These are phyloP conservation scores for Xylocopa sonorina DNA, from an alignment of 1,140 invertebrate species.

Conservation along the genomic window DNA sequence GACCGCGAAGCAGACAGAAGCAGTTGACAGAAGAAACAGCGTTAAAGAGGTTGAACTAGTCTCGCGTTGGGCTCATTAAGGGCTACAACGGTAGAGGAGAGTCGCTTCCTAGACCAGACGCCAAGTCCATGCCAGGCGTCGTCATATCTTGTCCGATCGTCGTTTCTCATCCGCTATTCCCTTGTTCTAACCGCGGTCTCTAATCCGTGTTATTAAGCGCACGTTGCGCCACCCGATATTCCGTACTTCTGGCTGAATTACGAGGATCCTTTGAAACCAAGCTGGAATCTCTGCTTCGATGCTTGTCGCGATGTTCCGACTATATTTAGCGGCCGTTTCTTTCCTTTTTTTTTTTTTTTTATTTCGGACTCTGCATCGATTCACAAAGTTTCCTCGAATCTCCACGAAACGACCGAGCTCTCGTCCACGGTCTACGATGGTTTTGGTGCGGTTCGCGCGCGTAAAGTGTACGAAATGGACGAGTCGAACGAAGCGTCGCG, in stretches of 20 bases:
- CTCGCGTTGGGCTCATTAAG: constrained; percentile 76
- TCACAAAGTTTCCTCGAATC: too few relatives aligned
- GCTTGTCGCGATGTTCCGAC: background rate
- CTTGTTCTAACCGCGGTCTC: constrained; percentile 48
- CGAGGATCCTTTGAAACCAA: background rate
- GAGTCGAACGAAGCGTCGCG: background rate
- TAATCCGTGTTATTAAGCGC: constrained; percentile 55
- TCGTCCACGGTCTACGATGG: too few relatives aligned
- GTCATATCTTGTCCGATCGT: constrained; percentile 74
- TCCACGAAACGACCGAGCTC: too few relatives aligned
- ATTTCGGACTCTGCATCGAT: too few relatives aligned
- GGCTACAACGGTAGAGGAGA: constrained; percentile 71
- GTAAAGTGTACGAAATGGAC: too few relatives aligned
- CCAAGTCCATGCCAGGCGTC: constrained; percentile 71
- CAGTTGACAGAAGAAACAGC: constrained; percentile 70
- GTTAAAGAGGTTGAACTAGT: constrained; percentile 70
- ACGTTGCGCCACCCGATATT: constrained; percentile 11
- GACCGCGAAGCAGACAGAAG: constrained; percentile 61
- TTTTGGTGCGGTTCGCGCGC: too few relatives aligned
- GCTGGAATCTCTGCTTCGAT: background rate
- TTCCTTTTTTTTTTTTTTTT: too few relatives aligned
- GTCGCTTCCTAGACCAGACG: constrained; percentile 73
- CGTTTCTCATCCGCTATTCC: constrained; percentile 69
- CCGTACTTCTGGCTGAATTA: constrained; percentile 29
- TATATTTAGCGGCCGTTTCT: background rate